A percentile compares a stretch with the other conserved stretches of the same genome.
phyloP scores from a whole-genome alignment of 2,113 vertebrate genomes.

The Oryzias celebensis region DNA sequence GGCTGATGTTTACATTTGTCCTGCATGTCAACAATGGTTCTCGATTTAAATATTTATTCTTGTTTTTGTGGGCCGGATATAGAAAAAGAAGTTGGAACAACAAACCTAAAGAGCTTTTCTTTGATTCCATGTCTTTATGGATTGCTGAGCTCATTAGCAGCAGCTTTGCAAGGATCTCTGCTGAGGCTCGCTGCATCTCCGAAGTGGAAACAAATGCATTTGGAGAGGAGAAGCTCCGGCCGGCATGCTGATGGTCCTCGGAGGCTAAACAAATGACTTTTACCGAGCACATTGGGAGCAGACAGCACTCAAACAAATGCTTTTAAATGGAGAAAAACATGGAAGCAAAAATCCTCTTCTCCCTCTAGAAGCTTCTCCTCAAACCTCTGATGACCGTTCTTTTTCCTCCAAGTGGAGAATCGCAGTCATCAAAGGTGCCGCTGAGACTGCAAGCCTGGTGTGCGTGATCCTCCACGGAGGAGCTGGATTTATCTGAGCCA shows the following conservation, averaged over 20 bases:
- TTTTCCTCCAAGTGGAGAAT: slow-evolving; percentile 23
- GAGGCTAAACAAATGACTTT: slow-evolving; percentile 59
- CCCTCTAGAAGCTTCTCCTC: slow-evolving; percentile 28
- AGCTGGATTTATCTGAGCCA: slow-evolving; percentile 8
- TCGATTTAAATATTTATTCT: too few species aligned
- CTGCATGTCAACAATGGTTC: too few species aligned
- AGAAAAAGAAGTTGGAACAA: not conserved
- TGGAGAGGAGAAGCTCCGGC: slow-evolving; percentile 46
- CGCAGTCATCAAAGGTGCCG: slow-evolving; percentile 9
- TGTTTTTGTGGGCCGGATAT: too few species aligned
- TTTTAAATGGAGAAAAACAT: slow-evolving; percentile 38
- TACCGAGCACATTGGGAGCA: slow-evolving; percentile 30
- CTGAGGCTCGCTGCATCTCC: slow-evolving; percentile 34
- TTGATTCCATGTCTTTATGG: slow-evolving; percentile 40
- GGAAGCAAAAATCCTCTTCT: slow-evolving; percentile 25
- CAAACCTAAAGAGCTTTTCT: slow-evolving; percentile 52
- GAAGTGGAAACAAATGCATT: slow-evolving; percentile 62
- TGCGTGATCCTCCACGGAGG: slow-evolving; percentile 6
- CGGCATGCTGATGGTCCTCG: slow-evolving; percentile 50
- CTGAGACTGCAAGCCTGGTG: slow-evolving; percentile 16
- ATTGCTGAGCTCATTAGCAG: slow-evolving; percentile 55
- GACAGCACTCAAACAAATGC: slow-evolving; percentile 59
- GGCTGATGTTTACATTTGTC: too few species aligned
- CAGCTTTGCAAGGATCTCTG: slow-evolving; percentile 33
- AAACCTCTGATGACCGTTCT: slow-evolving; percentile 39